Conservation (phyloP, 2,113 vertebrate species). For the Pygathrix nemaeus region DNA sequence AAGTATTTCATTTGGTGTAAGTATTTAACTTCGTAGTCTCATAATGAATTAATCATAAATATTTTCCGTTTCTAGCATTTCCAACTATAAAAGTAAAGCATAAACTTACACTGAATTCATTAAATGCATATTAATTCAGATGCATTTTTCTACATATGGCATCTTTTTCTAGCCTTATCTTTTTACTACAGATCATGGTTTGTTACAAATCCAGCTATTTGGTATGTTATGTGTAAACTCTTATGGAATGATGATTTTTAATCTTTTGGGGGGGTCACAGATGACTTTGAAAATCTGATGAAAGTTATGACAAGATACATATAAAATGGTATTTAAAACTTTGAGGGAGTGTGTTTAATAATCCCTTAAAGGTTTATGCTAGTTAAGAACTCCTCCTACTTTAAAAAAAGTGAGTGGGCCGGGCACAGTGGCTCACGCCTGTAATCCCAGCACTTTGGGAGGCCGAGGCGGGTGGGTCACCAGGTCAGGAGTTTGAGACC, state of each 20-base stretch:
- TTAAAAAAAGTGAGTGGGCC: background rate
- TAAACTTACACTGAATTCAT: background rate
- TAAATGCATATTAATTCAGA: constrained; percentile 15
- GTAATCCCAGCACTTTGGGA: too few species aligned
- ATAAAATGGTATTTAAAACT: background rate
- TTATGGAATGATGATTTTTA: background rate
- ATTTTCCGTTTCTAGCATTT: constrained; percentile 40
- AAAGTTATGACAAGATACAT: background rate
- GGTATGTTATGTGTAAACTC: background rate
- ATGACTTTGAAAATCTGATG: background rate
- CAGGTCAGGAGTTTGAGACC: too few species aligned
- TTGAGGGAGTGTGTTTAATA: background rate
- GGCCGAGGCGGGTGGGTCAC: too few species aligned
- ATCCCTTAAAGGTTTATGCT: background rate
- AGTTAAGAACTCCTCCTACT: background rate
- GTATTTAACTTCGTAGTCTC: constrained; percentile 3
- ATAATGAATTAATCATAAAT: constrained; percentile 15
- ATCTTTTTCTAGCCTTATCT: background rate
- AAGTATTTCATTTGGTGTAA: background rate
- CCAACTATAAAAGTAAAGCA: constrained; percentile 20
- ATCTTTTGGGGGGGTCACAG: background rate
- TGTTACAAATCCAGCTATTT: background rate
- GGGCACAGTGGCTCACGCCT: too few species aligned
- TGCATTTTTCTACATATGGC: background rate
- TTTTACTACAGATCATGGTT: background rate